Evolutionary conservation across 2,888 invertebrate genomes (phyloP).

Genomic region (Neria commutata): DNA sequence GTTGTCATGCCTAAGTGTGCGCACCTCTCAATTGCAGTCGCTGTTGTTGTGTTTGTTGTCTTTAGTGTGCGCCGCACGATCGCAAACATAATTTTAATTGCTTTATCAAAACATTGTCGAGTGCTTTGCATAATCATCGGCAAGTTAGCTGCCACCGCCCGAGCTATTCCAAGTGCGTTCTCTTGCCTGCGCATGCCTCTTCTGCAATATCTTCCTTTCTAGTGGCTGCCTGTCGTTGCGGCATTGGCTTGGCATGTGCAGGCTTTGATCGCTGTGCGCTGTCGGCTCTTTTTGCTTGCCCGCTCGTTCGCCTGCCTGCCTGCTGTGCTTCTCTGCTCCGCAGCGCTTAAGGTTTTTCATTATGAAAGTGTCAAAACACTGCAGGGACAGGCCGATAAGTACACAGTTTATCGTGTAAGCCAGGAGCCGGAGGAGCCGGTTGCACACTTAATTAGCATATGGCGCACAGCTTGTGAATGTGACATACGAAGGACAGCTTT

Average conservation of each 20-base stretch:
- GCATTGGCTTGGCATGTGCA: neutral
- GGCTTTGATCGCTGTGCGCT: conserved; percentile 3
- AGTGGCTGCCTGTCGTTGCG: neutral
- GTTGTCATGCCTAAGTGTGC: neutral
- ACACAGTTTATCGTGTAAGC: conserved; percentile 19
- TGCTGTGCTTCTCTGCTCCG: neutral
- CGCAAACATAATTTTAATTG: conserved; percentile 47
- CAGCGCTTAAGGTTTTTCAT: neutral
- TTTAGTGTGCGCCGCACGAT: conserved; percentile 24
- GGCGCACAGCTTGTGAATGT: conserved; percentile 6
- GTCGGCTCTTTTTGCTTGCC: conserved; percentile 3
- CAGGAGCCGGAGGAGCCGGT: neutral
- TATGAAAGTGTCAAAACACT: conserved; percentile 25
- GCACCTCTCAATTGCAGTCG: neutral
- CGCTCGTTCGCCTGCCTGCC: no score
- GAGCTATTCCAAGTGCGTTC: no score
- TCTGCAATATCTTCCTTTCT: neutral
- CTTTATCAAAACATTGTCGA: conserved; percentile 41
- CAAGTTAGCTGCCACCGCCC: conserved; percentile 26
- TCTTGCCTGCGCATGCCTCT: no score
- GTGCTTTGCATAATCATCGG: conserved; percentile 47
- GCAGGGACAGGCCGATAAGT: conserved; percentile 15
- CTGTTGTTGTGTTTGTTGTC: neutral
- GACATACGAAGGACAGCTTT: no score
- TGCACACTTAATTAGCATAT: conserved; percentile 15